phyloP scores from a whole-genome alignment of 2,888 invertebrate genomes.

The Metellina segmentata region DNA sequence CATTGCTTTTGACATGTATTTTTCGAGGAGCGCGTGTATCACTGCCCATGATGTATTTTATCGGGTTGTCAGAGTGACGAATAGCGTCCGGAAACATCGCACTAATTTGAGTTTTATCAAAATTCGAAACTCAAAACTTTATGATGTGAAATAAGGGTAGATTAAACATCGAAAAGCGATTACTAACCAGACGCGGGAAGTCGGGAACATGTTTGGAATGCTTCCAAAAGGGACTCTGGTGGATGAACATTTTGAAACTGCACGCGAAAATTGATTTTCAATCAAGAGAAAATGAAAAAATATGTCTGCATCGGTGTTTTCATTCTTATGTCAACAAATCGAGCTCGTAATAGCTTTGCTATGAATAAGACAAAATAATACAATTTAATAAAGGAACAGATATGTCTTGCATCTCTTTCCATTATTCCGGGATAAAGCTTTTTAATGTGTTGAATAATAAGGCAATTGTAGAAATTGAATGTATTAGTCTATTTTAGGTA shows the following conservation, averaged over 20 bases:
- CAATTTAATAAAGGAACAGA: no score
- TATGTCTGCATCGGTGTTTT: background rate
- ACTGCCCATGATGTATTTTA: no score
- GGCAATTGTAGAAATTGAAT: no score
- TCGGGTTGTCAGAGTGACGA: no score
- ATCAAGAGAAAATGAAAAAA: constrained; percentile 18
- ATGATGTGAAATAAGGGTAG: background rate
- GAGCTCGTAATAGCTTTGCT: no score
- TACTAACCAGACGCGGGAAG: background rate
- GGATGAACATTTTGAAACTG: background rate
- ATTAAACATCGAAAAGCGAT: constrained; percentile 43
- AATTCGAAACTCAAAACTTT: constrained; percentile 6
- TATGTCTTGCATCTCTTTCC: no score
- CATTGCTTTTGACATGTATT: no score
- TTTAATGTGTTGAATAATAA: no score
- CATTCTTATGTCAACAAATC: background rate
- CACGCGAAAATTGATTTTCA: constrained; percentile 45
- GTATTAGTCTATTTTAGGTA: no score
- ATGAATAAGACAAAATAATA: no score
- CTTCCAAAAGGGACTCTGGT: constrained; percentile 12
- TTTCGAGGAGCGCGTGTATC: no score
- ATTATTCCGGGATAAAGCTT: no score
- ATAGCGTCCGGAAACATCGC: background rate
- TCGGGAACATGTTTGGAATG: constrained; percentile 11
- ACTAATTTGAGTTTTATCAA: background rate